Evolutionary conservation across 1,140 invertebrate species (phyloP).

Genomic region (Stegodyphus mimosarum): DNA sequence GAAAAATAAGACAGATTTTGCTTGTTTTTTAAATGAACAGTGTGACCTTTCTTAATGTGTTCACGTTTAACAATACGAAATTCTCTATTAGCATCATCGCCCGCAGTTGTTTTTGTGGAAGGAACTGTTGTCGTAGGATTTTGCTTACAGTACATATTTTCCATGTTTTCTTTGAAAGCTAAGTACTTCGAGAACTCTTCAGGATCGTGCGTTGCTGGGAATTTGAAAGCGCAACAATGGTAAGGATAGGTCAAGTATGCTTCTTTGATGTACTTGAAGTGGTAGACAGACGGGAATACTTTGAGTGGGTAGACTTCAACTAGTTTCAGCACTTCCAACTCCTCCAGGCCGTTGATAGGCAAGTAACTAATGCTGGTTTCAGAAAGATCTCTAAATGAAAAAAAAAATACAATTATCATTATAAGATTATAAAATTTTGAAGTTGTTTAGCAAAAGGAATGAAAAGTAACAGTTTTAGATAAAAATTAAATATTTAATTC

Average conservation of each 20-base stretch:
- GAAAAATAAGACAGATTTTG: not conserved
- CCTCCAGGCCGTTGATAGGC: conserved; percentile 79
- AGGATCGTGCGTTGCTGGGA: conserved; percentile 77
- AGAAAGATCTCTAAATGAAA: conserved; percentile 76
- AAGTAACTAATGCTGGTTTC: conserved; percentile 79
- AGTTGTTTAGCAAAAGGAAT: not conserved
- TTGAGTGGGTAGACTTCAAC: conserved; percentile 80
- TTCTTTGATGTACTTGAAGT: conserved; percentile 74
- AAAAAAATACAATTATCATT: conserved; percentile 19
- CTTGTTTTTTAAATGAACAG: too few species aligned
- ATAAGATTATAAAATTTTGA: not conserved
- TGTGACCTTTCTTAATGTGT: too few species aligned
- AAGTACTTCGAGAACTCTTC: conserved; percentile 52
- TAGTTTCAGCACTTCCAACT: conserved; percentile 78
- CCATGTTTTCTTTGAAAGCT: conserved; percentile 47
- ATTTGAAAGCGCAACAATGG: conserved; percentile 90
- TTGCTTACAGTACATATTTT: conserved; percentile 53
- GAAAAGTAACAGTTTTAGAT: not conserved
- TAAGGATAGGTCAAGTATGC: conserved; percentile 84
- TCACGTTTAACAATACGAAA: not conserved
- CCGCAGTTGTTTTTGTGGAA: not conserved
- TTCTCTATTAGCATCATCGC: not conserved
- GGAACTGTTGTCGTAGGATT: conserved; percentile 32
- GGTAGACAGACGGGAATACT: conserved; percentile 85
- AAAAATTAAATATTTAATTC: too few species aligned